Evolutionary conservation across 2,113 vertebrate genomes (phyloP).

Genomic region (Daphoenositta chrysoptera): DNA sequence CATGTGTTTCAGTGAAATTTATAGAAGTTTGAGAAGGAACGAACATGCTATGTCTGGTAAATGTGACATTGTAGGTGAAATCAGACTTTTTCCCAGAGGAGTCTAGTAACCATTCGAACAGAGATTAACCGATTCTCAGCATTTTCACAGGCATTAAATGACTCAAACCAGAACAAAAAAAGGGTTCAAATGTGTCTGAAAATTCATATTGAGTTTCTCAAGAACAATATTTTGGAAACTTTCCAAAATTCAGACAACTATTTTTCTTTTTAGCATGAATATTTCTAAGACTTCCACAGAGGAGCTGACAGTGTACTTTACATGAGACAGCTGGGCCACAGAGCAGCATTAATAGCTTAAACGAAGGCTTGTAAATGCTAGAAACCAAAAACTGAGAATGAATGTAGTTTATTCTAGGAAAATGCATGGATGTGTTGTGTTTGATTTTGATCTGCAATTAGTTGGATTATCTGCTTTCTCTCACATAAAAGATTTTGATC

Average conservation of each 20-base stretch:
- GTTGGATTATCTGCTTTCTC: not conserved
- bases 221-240: not conserved
- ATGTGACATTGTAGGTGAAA: not conserved
- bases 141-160: not conserved
- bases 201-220: not conserved
- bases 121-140: not conserved
- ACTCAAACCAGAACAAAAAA: not conserved
- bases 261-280: not conserved
- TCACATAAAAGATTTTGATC: not conserved
- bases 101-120: not conserved
- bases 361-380: not conserved
- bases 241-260: not conserved
- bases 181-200: not conserved
- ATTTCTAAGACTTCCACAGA: not conserved
- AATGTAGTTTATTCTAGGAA: not conserved
- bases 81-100: not conserved
- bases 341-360: not conserved
- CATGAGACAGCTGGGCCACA: not conserved
- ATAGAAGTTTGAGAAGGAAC: not conserved
- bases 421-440: not conserved
- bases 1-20: not conserved
- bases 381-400: not conserved
- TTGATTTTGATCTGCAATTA: not conserved
- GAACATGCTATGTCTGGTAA: not conserved
- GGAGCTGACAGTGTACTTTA: not conserved